A percentile compares a stretch with the other conserved stretches of the same genome.
Conservation (phyloP, 1,140 invertebrate species). For the Ditylenchus dipsaci region DNA sequence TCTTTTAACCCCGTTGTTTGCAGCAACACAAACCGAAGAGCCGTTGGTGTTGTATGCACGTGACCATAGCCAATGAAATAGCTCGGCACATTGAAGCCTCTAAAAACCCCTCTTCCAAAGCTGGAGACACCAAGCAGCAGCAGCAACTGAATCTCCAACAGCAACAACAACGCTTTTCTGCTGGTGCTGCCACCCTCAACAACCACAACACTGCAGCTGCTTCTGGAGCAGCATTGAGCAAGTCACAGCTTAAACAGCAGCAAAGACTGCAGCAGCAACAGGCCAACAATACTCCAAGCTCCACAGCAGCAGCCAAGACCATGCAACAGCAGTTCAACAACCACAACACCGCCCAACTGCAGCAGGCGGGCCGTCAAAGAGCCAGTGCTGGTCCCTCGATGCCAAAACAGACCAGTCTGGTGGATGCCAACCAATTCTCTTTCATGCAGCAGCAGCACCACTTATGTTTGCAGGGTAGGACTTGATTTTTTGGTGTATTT, state of each 20-base stretch:
- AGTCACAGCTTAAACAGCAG: constrained; percentile 6
- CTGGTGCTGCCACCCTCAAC: too few relatives aligned
- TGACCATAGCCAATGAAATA: constrained; percentile 23
- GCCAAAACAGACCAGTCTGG: neutral
- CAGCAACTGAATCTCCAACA: neutral
- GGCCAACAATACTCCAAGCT: constrained; percentile 5
- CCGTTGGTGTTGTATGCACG: constrained; percentile 34
- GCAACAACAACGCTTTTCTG: constrained; percentile 3
- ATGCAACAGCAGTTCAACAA: too few relatives aligned
- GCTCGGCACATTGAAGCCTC: constrained; percentile 12
- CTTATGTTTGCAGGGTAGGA: neutral
- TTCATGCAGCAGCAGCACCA: neutral
- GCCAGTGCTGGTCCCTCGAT: too few relatives aligned
- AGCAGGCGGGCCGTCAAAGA: too few relatives aligned
- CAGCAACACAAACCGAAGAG: constrained; percentile 15
- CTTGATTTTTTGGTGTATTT: neutral
- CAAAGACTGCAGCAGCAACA: constrained; percentile 15
- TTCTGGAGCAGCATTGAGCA: neutral
- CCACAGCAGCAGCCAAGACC: too few relatives aligned
- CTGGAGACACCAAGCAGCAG: neutral
- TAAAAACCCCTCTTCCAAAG: neutral
- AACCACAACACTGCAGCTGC: too few relatives aligned
- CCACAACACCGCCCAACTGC: too few relatives aligned
- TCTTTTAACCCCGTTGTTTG: too few relatives aligned
- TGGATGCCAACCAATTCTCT: neutral